Evolutionary conservation across 2,888 invertebrate species (phyloP), one percentile per base, ranked within the genome.

Genomic region (Dynastes maya): DNA sequence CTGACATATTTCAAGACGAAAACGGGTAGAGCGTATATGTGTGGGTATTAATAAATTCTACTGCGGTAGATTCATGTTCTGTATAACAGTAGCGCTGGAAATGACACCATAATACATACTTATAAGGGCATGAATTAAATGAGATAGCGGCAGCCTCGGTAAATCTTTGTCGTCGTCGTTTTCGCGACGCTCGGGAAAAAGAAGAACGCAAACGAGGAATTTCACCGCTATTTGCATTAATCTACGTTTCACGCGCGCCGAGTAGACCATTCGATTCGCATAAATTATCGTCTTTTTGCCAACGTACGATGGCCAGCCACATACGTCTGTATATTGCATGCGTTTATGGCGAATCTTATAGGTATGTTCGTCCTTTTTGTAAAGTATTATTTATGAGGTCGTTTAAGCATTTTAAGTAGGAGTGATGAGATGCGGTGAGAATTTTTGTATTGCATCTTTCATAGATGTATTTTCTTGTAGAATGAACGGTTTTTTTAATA

Each of bases 61-160:
- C 32, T 9, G 22, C 37, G 32, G 22, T 58, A 58, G 55, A 58
- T 58, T 58, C 55, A 9, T 22, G 55, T 37, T 37, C 55, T 40
- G 16, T 55, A 58, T 71, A 71, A 32, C 53, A 55, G 55, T 58
- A 37, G 55, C 55, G 32, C 1, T 58, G 53, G 71, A 71, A 71
- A 37, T 58, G 58, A 71, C 71, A 71, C 71, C 29, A 55, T 71
- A 55, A 58, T 53, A 40, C 71, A 8, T 37, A 55, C 71, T 16
- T 71, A 58, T 71, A 71, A 71, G 71, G 71, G 55, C 58, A 71
- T 58, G 55, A 58, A 71, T 71, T 71, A 71, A 71, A 58, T 11
- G 16, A 71, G 22, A 55, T 53, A 71, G n/a, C 32, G 55, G 71
- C 53, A 32, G 40, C 2, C 16, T n/a, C 37, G 16, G 53, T 58